A percentile compares a stretch with the other conserved stretches of the same genome.
phyloP scores from a whole-genome alignment of 2,113 vertebrate species.

The Chiloscyllium plagiosum region DNA sequence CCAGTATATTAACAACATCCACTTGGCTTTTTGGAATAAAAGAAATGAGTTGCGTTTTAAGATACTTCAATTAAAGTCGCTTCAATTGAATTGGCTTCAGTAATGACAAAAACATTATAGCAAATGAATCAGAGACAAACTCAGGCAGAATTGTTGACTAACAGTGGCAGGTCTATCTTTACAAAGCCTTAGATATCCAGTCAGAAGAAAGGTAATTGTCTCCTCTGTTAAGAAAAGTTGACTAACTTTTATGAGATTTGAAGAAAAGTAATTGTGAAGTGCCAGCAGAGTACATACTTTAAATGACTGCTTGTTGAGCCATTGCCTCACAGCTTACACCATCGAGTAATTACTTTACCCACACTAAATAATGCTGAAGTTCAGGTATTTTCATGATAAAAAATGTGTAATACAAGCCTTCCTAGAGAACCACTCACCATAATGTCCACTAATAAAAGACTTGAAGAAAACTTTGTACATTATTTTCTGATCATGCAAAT shows the following conservation, averaged over 20 bases:
- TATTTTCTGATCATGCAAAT: slow-evolving; percentile 6
- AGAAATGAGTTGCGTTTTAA: not conserved
- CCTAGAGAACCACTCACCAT: not conserved
- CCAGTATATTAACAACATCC: not conserved
- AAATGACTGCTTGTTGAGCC: not conserved
- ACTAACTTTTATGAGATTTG: not conserved
- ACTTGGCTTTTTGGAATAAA: not conserved
- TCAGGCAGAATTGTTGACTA: not conserved
- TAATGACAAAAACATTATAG: not conserved
- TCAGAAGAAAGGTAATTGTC: not conserved
- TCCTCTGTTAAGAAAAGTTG: slow-evolving; percentile 14
- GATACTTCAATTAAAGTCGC: not conserved
- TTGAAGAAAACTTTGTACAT: not conserved
- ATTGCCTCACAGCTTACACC: slow-evolving; percentile 44
- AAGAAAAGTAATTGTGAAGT: not conserved
- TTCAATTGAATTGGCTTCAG: not conserved
- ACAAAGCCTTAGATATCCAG: not conserved
- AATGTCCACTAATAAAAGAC: not conserved
- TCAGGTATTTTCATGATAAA: slow-evolving; percentile 39
- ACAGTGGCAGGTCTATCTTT: not conserved
- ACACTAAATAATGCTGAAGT: slow-evolving; percentile 41
- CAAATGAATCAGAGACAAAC: not conserved
- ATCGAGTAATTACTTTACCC: slow-evolving; percentile 42
- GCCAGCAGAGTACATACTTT: not conserved
- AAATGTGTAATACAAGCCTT: slow-evolving; percentile 38